These are phyloP conservation scores for Tenthredo scrophulariae DNA, from an alignment of 2,888 invertebrate genomes.

Conservation along the genomic window DNA sequence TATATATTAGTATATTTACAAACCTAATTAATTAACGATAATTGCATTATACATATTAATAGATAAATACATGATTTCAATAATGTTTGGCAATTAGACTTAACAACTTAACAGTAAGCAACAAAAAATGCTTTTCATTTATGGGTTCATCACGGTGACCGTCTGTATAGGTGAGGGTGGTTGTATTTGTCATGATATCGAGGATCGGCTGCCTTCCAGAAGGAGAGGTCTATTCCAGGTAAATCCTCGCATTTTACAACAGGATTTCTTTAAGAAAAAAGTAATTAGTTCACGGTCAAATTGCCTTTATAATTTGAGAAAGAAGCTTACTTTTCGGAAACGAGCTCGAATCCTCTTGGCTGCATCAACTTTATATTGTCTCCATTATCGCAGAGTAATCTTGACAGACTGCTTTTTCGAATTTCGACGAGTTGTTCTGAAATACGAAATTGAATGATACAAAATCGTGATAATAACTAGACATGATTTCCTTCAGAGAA, in stretches of 20 bases:
- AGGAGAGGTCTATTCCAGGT: slow-evolving; percentile 82
- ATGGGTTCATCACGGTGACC: neutral
- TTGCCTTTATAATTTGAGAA: neutral
- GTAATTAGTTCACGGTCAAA: neutral
- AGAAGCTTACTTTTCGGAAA: slow-evolving; percentile 81
- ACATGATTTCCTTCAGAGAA: neutral
- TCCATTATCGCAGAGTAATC: slow-evolving; percentile 90
- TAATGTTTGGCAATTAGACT: slow-evolving; percentile 41
- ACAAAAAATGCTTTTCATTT: neutral
- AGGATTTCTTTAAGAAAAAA: slow-evolving; percentile 83
- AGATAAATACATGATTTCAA: neutral
- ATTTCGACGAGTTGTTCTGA: slow-evolving; percentile 86
- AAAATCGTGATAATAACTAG: neutral
- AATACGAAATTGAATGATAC: slow-evolving; percentile 51
- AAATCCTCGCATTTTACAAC: slow-evolving; percentile 83
- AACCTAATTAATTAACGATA: neutral
- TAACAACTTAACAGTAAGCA: slow-evolving; percentile 47
- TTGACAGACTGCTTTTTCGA: slow-evolving; percentile 88
- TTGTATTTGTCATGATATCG: slow-evolving; percentile 59
- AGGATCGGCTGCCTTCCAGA: slow-evolving; percentile 79
- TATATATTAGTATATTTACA: slow-evolving; percentile 34
- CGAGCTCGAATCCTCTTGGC: slow-evolving; percentile 80
- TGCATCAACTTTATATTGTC: slow-evolving; percentile 77
- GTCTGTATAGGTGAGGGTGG: slow-evolving; percentile 55
- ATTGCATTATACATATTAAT: neutral